Evolutionary conservation across 2,113 vertebrate species (phyloP).

Genomic region (Apaloderma vittatum): DNA sequence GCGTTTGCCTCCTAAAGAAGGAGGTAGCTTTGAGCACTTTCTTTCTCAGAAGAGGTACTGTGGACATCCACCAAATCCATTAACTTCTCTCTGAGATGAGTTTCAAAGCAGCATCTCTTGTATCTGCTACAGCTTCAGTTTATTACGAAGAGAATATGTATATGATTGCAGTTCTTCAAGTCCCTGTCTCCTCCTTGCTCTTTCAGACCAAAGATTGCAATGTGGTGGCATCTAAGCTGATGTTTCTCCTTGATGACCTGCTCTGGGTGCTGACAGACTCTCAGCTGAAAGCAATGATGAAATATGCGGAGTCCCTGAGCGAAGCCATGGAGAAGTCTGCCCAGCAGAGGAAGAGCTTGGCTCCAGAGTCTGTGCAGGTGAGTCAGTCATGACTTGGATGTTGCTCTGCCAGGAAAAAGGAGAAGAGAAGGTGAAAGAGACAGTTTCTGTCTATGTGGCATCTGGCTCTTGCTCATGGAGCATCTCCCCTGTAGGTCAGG

Average conservation of each 20-base stretch:
- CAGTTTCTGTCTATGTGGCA: neutral
- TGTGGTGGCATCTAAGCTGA: constrained; percentile 94
- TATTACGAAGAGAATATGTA: neutral
- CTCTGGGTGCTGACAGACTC: constrained; percentile 98
- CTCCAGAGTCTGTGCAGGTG: constrained; percentile 79
- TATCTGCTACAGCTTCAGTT: neutral
- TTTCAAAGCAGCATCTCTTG: neutral
- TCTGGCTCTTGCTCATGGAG: neutral
- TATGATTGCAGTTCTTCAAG: neutral
- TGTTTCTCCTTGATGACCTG: constrained; percentile 95
- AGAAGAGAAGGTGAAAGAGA: neutral
- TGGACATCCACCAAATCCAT: neutral
- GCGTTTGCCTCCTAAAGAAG: neutral
- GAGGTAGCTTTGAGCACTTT: neutral
- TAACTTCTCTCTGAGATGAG: neutral
- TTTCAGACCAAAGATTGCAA: constrained; percentile 95
- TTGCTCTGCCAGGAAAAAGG: neutral
- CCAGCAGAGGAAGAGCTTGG: constrained; percentile 91
- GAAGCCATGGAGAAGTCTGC: constrained; percentile 96
- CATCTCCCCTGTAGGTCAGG: neutral
- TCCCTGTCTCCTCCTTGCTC: neutral
- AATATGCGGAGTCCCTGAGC: constrained; percentile 94
- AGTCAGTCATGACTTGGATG: neutral
- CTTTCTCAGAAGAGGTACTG: neutral
- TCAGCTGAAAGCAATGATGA: constrained; percentile 96